Conservation (phyloP, 1,140 invertebrate genomes). For the Homarus americanus region DNA sequence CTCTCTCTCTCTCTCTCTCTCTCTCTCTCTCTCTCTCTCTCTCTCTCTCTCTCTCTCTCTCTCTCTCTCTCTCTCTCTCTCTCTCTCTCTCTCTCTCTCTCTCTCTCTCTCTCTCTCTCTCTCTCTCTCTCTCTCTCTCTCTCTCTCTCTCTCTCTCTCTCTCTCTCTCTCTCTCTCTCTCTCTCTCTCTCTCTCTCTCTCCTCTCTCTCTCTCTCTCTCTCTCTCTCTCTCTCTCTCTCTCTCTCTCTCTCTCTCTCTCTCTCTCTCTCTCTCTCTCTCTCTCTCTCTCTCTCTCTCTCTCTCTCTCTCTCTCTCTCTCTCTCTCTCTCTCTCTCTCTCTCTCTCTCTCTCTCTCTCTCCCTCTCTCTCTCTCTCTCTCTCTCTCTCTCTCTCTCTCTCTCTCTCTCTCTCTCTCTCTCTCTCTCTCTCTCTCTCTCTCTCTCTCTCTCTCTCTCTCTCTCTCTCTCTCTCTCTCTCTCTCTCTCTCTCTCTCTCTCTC, state of each 20-base stretch:
- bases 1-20: too few species aligned
- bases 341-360: constrained; percentile 40
- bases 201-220: constrained; percentile 5
- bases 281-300: constrained; percentile 37
- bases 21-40: too few species aligned
- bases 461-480: constrained; percentile 26
- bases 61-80: neutral
- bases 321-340: constrained; percentile 21
- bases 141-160: neutral
- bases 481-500: constrained; percentile 36
- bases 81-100: neutral
- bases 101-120: neutral
- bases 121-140: neutral
- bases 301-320: constrained; percentile 8
- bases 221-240: neutral
- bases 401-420: constrained; percentile 32
- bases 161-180: neutral
- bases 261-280: neutral
- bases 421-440: constrained; percentile 20
- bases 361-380: constrained; percentile 37
- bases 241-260: neutral
- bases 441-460: constrained; percentile 16
- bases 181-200: neutral
- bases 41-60: too few species aligned
- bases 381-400: constrained; percentile 28